Percentiles rank a stretch among this genome's conserved stretches.
Evolutionary conservation across 2,113 vertebrate species (phyloP).

Genomic region (Ochotona princeps): DNA sequence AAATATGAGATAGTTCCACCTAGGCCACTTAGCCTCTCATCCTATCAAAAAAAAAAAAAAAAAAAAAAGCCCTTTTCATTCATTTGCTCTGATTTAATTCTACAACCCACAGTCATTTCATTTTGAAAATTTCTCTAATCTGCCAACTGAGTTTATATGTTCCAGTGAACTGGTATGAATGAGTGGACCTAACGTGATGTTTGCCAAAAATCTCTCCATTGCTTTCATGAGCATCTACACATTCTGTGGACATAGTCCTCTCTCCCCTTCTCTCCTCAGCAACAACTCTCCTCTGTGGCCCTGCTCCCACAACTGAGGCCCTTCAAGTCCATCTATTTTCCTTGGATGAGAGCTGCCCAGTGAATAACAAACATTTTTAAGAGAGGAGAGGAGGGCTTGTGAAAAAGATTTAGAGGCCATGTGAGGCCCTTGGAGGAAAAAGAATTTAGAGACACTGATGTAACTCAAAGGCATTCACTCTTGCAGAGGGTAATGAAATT

Average conservation of each 20-base stretch:
- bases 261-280: neutral
- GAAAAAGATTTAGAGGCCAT: slow-evolving; percentile 70
- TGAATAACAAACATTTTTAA: slow-evolving; percentile 70
- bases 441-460: slow-evolving; percentile 39
- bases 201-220: neutral
- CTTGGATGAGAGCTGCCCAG: slow-evolving; percentile 60
- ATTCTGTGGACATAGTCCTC: neutral
- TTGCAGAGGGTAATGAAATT: slow-evolving; percentile 78
- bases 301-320: neutral
- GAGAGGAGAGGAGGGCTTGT: neutral
- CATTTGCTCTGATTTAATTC: neutral
- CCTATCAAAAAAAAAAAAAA: neutral
- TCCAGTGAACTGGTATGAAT: slow-evolving; percentile 9
- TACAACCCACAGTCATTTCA: slow-evolving; percentile 11
- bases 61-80: neutral
- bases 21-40: slow-evolving; percentile 17
- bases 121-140: slow-evolving; percentile 40
- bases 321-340: slow-evolving; percentile 56
- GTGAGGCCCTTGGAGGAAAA: slow-evolving; percentile 48
- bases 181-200: neutral
- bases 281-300: neutral
- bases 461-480: slow-evolving; percentile 59
- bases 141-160: slow-evolving; percentile 7
- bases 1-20: slow-evolving; percentile 51
- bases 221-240: neutral